Percentiles rank a stretch among this genome's conserved stretches.
Conservation (phyloP, 1,140 invertebrate genomes). For the Calliopsis andreniformis region DNA sequence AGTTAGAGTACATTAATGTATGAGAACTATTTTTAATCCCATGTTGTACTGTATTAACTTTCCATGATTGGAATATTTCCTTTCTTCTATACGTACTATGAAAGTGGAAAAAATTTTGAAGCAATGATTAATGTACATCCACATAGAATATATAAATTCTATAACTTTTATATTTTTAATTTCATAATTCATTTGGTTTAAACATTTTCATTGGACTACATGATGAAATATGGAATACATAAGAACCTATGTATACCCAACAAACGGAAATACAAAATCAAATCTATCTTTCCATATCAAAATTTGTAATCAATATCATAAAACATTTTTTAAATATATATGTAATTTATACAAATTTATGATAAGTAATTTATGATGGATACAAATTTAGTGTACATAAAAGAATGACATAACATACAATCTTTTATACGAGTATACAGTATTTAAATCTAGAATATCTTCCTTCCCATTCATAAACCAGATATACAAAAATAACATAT, state of each 20-base stretch:
- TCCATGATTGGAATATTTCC: slow-evolving; percentile 9
- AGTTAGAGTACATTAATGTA: slow-evolving; percentile 16
- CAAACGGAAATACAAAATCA: background rate
- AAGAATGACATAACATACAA: background rate
- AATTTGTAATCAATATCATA: slow-evolving; percentile 5
- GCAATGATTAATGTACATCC: background rate
- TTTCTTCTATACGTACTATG: background rate
- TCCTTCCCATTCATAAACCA: slow-evolving; percentile 23
- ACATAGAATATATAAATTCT: background rate
- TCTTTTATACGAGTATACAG: background rate
- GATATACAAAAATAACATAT: slow-evolving; percentile 42
- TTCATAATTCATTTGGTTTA: background rate
- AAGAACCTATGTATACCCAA: background rate
- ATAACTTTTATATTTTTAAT: background rate
- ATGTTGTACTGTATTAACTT: slow-evolving; percentile 9
- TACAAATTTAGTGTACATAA: background rate
- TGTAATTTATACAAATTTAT: too few species aligned
- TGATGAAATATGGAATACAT: background rate
- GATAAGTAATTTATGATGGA: background rate
- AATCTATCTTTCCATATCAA: background rate
- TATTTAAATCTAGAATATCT: slow-evolving; percentile 9
- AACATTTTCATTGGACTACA: slow-evolving; percentile 6
- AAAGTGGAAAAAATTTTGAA: background rate
- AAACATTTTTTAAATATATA: background rate
- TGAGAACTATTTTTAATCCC: background rate